Evolutionary conservation across 2,113 vertebrate species (phyloP), one percentile per base, ranked within the genome.

Genomic region (Pelecanus crispus): DNA sequence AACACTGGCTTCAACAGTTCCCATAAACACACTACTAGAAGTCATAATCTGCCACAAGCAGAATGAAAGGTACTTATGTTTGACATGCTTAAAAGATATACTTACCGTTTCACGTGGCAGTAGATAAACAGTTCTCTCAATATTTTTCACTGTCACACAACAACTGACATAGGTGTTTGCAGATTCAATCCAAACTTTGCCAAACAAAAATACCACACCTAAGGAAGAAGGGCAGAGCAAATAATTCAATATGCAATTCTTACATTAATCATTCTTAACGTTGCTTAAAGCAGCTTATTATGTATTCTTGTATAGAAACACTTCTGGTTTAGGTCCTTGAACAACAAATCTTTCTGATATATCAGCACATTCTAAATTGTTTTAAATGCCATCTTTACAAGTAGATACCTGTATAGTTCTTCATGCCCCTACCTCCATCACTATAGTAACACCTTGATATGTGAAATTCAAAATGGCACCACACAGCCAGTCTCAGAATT

Each of bases 201-300:
- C 99, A 96, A 99, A 99, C 80, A 99, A 98, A 97, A 99, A 99
- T 21, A 99, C 99, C 89, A 99, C 99, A 72, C 99, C 99, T 99
- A 92, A 81, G 52, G 58, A 92, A 82, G 49, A 84, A 88, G 25
- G 90, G 67, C 55, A 70, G 29, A 81, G 79, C 83, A 94, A n/a
- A 58, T 79, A 66, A 89, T 53, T 82, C 81, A 92, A 70, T 6
- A 90, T 3, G 44, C 82, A 84, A 7, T 67, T 92, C 56, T 79
- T 47, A 31, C 61, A 81, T 68, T n/a, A 44, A 42, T 63, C 1
- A 62, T 50, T 91, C 58, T 47, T 67, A 34, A 44, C 7, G 21
- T 24, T 65, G 21, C 47, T 49, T 85, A 70, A 79, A 81, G 42
- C 34, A 82, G 19, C 24, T 81, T 71, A 25, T 42, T 47, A 67